Percentiles rank a stretch among this genome's conserved stretches.
Evolutionary conservation across 2,888 invertebrate genomes (phyloP).

Genomic region (Dusona sp.): DNA sequence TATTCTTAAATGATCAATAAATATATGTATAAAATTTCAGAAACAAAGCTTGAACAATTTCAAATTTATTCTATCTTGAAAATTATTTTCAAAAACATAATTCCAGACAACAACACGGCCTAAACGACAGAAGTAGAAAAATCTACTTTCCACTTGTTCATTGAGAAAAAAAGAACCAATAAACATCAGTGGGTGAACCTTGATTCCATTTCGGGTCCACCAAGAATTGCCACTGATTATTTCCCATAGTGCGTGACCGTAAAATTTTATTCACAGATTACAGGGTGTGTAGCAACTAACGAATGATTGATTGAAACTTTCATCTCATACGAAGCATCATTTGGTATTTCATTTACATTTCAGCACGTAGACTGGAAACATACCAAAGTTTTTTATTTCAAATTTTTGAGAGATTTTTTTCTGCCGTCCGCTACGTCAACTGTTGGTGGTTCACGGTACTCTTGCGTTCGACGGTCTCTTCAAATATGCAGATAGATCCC

Average conservation of each 20-base stretch:
- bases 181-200: background rate
- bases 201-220: background rate
- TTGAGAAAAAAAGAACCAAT: background rate
- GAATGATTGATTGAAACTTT: background rate
- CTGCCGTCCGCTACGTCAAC: background rate
- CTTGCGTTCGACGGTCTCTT: slow-evolving; percentile 58
- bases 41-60: too few species aligned
- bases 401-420: slow-evolving; percentile 15
- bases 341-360: background rate
- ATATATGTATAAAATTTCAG: too few species aligned
- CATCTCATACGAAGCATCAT: background rate
- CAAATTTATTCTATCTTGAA: too few species aligned
- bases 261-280: background rate
- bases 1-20: too few species aligned
- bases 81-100: too few species aligned
- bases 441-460: slow-evolving; percentile 12
- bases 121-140: background rate
- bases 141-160: background rate
- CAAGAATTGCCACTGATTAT: background rate
- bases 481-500: slow-evolving; percentile 70
- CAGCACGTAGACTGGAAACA: background rate
- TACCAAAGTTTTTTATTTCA: background rate
- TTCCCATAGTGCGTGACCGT: background rate
- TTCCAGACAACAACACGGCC: too few species aligned
- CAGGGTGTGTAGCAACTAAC: background rate